Evolutionary conservation across 2,888 invertebrate genomes (phyloP).

Genomic region (Camponotus fellah): DNA sequence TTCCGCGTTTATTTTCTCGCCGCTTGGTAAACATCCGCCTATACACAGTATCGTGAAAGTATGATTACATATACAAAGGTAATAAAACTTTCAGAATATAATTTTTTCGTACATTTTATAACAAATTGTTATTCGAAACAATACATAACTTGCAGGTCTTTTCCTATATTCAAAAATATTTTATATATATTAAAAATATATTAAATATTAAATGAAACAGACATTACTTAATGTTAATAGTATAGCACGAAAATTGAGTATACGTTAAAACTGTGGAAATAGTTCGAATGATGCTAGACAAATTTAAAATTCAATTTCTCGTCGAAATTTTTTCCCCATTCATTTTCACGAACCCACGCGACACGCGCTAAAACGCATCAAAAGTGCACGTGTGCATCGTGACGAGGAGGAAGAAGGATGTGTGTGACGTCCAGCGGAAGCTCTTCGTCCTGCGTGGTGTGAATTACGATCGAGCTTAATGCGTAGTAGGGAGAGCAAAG

Average conservation of each 20-base stretch:
- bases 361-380: slow-evolving; percentile 56
- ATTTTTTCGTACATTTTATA: not conserved
- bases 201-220: not conserved
- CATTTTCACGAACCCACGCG: slow-evolving; percentile 13
- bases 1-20: slow-evolving; percentile 43
- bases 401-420: slow-evolving; percentile 78
- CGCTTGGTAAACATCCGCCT: slow-evolving; percentile 37
- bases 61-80: not conserved
- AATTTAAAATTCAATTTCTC: slow-evolving; percentile 57
- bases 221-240: not conserved
- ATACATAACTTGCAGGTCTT: not conserved
- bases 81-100: not conserved
- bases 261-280: not conserved
- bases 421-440: slow-evolving; percentile 83
- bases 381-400: slow-evolving; percentile 53
- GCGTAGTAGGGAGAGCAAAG: slow-evolving; percentile 38
- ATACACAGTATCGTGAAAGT: slow-evolving; percentile 32
- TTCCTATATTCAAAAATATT: not conserved
- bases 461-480: slow-evolving; percentile 76
- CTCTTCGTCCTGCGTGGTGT: slow-evolving; percentile 77
- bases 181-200: not conserved
- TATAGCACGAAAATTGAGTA: not conserved
- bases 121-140: not conserved
- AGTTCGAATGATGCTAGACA: not conserved
- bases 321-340: slow-evolving; percentile 62